Percentiles rank a stretch among this genome's conserved stretches.
Evolutionary conservation across 2,888 invertebrate species (phyloP).

Genomic region (Polymixis lichenea): DNA sequence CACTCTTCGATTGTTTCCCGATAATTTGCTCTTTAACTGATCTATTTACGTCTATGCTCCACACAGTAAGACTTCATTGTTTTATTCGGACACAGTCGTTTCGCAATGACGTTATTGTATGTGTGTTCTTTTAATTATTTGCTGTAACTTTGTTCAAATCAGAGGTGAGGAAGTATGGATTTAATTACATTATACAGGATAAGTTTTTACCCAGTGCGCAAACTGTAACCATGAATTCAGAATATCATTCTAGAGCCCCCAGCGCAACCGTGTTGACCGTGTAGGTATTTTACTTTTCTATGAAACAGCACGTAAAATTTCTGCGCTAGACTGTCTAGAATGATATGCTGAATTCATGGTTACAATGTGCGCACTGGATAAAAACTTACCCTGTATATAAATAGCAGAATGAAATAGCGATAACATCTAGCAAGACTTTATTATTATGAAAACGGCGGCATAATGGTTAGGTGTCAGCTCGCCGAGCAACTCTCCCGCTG

Average conservation of each 20-base stretch:
- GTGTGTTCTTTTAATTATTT: constrained; percentile 7
- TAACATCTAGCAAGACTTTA: constrained; percentile 26
- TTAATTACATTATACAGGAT: constrained; percentile 22
- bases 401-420: constrained; percentile 9
- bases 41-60: constrained; percentile 71
- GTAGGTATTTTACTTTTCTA: too few species aligned
- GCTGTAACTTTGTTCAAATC: constrained; percentile 6
- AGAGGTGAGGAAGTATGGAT: constrained; percentile 15
- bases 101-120: constrained; percentile 23
- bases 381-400: too few species aligned
- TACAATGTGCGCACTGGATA: too few species aligned
- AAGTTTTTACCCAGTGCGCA: too few species aligned
- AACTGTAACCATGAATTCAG: too few species aligned
- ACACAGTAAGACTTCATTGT: constrained; percentile 67
- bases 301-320: too few species aligned
- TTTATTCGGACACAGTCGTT: constrained; percentile 47
- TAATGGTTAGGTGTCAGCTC: constrained; percentile 28
- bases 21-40: constrained; percentile 81
- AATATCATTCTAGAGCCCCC: too few species aligned
- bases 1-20: constrained; percentile 82
- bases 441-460: constrained; percentile 16
- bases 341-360: too few species aligned
- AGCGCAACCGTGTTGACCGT: too few species aligned
- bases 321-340: too few species aligned
- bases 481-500: constrained; percentile 11